A percentile compares a stretch with the other conserved stretches of the same genome.
These are phyloP conservation scores for Cygnus atratus DNA, from an alignment of 2,113 vertebrate genomes.

Conservation along the genomic window DNA sequence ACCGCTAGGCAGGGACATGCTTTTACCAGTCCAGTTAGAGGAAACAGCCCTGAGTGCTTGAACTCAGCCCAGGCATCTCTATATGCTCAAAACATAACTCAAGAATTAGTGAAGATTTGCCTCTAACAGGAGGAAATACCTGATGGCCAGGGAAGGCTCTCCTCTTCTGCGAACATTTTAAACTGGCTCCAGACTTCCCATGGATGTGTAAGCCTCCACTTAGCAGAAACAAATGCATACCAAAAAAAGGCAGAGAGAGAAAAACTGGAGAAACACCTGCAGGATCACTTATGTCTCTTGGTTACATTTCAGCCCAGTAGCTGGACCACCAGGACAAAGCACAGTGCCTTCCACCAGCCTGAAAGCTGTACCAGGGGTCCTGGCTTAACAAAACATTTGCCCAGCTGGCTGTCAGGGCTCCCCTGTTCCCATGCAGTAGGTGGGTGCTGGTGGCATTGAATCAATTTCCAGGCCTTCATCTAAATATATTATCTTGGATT, in stretches of 20 bases:
- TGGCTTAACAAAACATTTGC: not conserved
- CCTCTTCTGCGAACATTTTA: not conserved
- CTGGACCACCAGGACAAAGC: not conserved
- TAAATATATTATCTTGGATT: constrained; percentile 9
- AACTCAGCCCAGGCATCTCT: not conserved
- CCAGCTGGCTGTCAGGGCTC: not conserved
- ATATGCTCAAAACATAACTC: not conserved
- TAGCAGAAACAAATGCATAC: too few relatives aligned
- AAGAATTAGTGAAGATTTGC: not conserved
- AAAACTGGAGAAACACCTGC: not conserved
- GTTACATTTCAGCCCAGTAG: not conserved
- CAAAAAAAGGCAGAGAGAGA: not conserved
- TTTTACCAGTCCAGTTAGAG: not conserved
- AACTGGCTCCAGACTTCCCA: not conserved
- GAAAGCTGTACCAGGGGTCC: not conserved
- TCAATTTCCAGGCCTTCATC: not conserved
- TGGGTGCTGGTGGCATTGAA: not conserved
- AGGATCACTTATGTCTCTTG: not conserved
- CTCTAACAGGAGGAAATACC: not conserved
- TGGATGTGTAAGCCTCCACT: not conserved
- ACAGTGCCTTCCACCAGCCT: not conserved
- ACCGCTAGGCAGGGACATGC: not conserved
- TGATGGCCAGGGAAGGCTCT: not conserved
- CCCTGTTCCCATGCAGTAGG: not conserved
- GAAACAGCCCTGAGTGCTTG: not conserved